Evolutionary conservation across 1,140 invertebrate genomes (phyloP), one percentile per base, ranked within the genome.

Genomic region (Asbolus verrucosus): DNA sequence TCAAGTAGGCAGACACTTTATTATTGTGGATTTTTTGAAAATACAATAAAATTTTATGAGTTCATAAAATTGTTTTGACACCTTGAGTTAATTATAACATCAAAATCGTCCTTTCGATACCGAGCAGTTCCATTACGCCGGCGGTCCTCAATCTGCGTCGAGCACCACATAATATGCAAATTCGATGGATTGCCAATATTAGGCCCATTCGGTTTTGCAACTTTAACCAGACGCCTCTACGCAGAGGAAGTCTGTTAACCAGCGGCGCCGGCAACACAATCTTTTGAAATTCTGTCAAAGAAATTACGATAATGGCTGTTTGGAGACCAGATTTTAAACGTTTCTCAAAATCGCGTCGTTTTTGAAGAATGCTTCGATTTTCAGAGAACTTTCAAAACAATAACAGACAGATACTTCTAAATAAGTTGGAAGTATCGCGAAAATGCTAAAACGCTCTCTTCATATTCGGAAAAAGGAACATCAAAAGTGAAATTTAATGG

Each of bases 11-110:
- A 30, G 4, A 30, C 4, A 5, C n/a, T n/a, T n/a, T n/a, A n/a
- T 30, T 30, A 18, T 21, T 9, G 43, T 18, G 6, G 8, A 21
- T 19, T 50, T 50, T 50, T 50, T 8, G 43, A 15, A 50, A 50
- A 19, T n/a, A n/a, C 3, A 50, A 50, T 50, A 18, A 46, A 50
- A 50, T 21, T 11, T 41, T 8, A 19, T 18, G 43, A 50, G 43
- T 21, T 8, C 15, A 50, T 24, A 50, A 50, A 50, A 36, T 36
- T 6, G 33, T 36, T 4, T 36, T 36, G 5, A 11, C 33, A 11
- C 33, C 33, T 36, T 11, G 33, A 36, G 33, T 4, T 36, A 36
- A 36, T 36, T 36, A 11, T 36, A n/a, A n/a, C 33, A 11, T 36
- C 33, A 11, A 36, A 36, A 36, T 11, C 6, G 11, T 36, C 33